Conservation (phyloP, 2,888 invertebrate species). For the Zaprionus obscuricornis region DNA sequence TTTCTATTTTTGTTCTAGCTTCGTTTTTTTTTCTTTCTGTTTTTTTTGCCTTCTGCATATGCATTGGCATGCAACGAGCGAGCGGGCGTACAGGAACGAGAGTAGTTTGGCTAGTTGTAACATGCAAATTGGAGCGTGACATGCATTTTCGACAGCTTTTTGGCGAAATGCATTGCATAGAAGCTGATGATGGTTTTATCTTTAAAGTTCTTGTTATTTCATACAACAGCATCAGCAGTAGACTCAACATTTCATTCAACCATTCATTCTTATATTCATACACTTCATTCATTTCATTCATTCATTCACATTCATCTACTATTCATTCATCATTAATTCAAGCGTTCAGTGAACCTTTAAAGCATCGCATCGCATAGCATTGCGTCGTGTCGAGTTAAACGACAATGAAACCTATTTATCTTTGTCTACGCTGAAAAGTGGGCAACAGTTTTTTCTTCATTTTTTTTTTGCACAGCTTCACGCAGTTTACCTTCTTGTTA, state of each 20-base stretch:
- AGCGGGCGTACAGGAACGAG: not conserved
- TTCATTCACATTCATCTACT: no score
- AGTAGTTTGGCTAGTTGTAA: constrained; percentile 35
- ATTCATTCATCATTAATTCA: no score
- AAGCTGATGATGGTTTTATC: constrained; percentile 38
- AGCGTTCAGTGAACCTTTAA: no score
- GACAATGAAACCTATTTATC: constrained; percentile 40
- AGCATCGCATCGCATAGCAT: no score
- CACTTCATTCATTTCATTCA: no score
- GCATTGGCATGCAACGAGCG: constrained; percentile 6
- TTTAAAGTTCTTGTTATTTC: constrained; percentile 22
- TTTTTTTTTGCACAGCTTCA: constrained; percentile 27
- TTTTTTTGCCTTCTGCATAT: constrained; percentile 6
- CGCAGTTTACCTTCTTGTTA: no score
- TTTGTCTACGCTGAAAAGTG: constrained; percentile 38
- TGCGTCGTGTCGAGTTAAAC: no score
- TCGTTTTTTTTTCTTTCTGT: constrained; percentile 9
- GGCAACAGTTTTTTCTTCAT: constrained; percentile 32
- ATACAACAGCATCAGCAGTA: no score
- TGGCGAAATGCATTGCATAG: constrained; percentile 34
- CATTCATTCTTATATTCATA: no score
- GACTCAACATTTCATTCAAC: no score
- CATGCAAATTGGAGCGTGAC: constrained; percentile 76
- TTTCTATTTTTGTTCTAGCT: constrained; percentile 31
- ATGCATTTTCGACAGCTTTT: constrained; percentile 69